Percentiles rank a stretch among this genome's conserved stretches.
phyloP scores from a whole-genome alignment of 2,797 vertebrate genomes.

The Chaenodraco wilsoni region DNA sequence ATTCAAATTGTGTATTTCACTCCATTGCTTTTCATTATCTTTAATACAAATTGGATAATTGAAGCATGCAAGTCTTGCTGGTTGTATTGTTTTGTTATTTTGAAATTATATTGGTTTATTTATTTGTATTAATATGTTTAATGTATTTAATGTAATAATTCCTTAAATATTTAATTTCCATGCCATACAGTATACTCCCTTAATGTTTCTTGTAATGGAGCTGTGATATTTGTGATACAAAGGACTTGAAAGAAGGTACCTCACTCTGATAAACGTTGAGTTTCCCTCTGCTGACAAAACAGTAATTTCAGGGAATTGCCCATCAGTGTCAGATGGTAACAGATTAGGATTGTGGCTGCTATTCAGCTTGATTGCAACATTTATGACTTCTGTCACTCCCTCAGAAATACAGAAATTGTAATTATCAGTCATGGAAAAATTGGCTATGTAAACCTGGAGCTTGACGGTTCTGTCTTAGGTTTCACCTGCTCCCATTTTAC shows the following conservation, averaged over 20 bases:
- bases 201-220: not conserved
- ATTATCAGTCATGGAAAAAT: slow-evolving; percentile 35
- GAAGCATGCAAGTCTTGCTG: not conserved
- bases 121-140: not conserved
- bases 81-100: not conserved
- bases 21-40: not conserved
- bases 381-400: not conserved
- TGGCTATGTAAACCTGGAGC: slow-evolving; percentile 40
- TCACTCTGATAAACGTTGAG: not conserved
- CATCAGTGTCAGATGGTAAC: not conserved
- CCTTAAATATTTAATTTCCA: not conserved
- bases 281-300: not conserved
- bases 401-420: slow-evolving; percentile 6
- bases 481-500: slow-evolving; percentile 70
- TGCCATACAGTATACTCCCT: not conserved
- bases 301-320: slow-evolving; percentile 13
- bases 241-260: slow-evolving; percentile 1
- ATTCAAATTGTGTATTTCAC: not conserved
- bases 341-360: not conserved
- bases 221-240: slow-evolving; percentile 17
- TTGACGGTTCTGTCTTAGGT: slow-evolving; percentile 59
- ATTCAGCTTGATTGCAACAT: not conserved
- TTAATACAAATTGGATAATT: not conserved
- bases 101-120: not conserved
- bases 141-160: not conserved